These are phyloP conservation scores for Anoplopoma fimbria DNA, from an alignment of 2,113 vertebrate genomes.

Conservation along the genomic window DNA sequence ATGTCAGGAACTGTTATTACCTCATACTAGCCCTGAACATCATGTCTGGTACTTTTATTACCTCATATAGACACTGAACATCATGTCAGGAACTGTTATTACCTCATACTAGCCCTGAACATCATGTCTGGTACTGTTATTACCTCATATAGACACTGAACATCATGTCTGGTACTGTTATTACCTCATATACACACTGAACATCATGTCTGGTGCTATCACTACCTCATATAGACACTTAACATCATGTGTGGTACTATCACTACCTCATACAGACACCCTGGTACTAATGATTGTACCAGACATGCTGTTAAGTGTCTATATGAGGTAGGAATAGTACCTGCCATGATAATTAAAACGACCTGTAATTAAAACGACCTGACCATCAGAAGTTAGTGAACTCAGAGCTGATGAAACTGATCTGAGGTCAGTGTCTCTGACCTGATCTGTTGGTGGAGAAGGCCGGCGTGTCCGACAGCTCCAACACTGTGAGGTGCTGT, in stretches of 20 bases:
- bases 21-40: not conserved
- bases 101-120: not conserved
- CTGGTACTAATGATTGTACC: too few species aligned
- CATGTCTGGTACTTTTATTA: not conserved
- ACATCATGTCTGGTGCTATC: not conserved
- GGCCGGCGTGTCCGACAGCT: slow-evolving; percentile 89
- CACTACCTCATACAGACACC: not conserved
- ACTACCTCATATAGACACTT: not conserved
- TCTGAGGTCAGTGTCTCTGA: slow-evolving; percentile 58
- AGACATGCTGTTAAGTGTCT: too few species aligned
- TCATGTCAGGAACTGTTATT: not conserved
- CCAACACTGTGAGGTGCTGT: slow-evolving; percentile 93
- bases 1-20: not conserved
- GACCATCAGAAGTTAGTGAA: too few species aligned
- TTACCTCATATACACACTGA: not conserved
- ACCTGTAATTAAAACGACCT: too few species aligned
- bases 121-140: not conserved
- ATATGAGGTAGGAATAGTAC: too few species aligned
- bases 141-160: not conserved
- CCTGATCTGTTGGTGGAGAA: slow-evolving; percentile 83
- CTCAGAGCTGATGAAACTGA: not conserved
- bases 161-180: not conserved
- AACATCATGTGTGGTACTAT: not conserved
- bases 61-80: not conserved
- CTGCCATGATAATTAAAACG: too few species aligned